A percentile compares a stretch with the other conserved stretches of the same genome.
Conservation (phyloP, 2,113 vertebrate species). For the Gracilinanus agilis region DNA sequence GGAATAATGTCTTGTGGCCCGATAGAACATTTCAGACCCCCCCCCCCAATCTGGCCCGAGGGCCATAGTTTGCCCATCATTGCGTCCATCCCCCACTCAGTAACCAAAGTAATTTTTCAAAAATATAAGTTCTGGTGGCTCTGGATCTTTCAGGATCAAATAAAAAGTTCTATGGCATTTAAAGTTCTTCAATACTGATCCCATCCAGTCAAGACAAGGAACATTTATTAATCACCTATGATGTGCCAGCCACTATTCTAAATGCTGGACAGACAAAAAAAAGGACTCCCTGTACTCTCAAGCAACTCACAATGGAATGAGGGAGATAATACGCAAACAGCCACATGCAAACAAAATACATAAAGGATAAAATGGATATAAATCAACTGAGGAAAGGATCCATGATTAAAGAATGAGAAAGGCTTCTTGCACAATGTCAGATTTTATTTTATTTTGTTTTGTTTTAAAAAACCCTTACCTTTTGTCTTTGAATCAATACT, state of each 20-base stretch:
- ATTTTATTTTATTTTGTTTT: no score
- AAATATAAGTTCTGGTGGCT: neutral
- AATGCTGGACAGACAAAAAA: neutral
- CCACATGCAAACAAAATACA: neutral
- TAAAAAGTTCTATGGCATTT: neutral
- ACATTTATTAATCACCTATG: neutral
- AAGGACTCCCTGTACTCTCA: neutral
- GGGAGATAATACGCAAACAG: neutral
- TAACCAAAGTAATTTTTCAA: neutral
- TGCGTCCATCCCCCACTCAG: neutral
- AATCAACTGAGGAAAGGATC: neutral
- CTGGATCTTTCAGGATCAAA: neutral
- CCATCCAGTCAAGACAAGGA: neutral
- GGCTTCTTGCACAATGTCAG: no score
- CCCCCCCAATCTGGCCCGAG: no score
- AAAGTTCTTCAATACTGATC: neutral
- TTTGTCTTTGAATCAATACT: no score
- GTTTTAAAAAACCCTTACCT: no score
- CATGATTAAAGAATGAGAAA: neutral
- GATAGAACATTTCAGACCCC: no score
- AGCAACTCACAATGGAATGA: neutral
- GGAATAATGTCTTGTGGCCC: no score
- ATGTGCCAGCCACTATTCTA: neutral
- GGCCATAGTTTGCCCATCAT: no score
- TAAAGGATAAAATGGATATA: neutral